A percentile compares a stretch with the other conserved stretches of the same genome.
These are phyloP conservation scores for Cephonodes hylas DNA, from an alignment of 2,888 invertebrate species.

Conservation along the genomic window DNA sequence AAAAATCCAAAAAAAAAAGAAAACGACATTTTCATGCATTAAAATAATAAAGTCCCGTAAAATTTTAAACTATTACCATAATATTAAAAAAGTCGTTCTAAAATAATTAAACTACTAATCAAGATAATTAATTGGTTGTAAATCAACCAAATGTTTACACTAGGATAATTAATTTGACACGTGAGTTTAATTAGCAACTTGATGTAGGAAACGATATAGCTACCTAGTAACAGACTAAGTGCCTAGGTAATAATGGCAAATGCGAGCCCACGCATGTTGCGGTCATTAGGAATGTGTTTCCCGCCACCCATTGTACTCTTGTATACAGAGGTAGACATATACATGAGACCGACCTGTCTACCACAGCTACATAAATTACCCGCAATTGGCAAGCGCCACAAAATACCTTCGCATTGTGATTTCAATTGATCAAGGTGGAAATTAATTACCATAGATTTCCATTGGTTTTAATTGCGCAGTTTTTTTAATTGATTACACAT, in stretches of 20 bases:
- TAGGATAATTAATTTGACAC: conserved; percentile 4
- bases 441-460: conserved; percentile 23
- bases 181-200: not conserved
- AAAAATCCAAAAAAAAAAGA: no score
- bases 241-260: conserved; percentile 4
- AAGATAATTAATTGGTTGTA: not conserved
- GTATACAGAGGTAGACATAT: conserved; percentile 24
- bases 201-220: not conserved
- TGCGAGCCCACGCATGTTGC: conserved; percentile 19
- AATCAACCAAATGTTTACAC: not conserved
- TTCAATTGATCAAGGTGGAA: conserved; percentile 17
- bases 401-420: conserved; percentile 7
- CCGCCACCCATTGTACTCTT: conserved; percentile 19
- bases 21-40: no score
- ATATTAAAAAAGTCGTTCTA: not conserved
- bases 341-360: conserved; percentile 23
- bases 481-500: not conserved
- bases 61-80: no score
- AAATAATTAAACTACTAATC: not conserved
- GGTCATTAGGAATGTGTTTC: conserved; percentile 30
- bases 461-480: not conserved
- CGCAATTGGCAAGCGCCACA: conserved; percentile 26
- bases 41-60: no score
- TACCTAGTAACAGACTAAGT: not conserved
- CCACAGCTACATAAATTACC: conserved; percentile 32